Evolutionary conservation across 92 coral and sea anemone species (phyloP), one percentile per base, ranked within the genome.

Genomic region (Parazoanthus swiftii): DNA sequence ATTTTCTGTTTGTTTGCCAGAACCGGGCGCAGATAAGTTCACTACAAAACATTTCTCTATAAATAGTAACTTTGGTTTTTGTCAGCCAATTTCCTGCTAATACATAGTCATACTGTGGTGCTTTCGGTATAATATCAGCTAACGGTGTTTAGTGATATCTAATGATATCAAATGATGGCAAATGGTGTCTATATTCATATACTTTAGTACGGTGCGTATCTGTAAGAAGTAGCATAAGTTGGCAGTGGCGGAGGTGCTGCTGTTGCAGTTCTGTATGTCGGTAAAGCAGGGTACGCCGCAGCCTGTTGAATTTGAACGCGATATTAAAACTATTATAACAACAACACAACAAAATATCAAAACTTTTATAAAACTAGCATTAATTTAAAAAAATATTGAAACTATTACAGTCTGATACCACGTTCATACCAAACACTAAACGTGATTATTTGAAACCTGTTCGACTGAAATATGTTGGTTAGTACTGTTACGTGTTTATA

Each of bases 151-250:
- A 63, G 15, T 23, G 25, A 63, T 21, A 63, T 18, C 70, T 21
- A 63, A 18, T 63, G 70, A 63, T 63, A 63, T 63, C 70, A 76
- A 37, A 76, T 18, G 44, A n/a, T 76, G 43, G 84, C 74, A 74
- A 46, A 74, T 1, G 36, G 39, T 36, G 70, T 37, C 68, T 65
- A 63, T 43, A 26, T 44, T 29, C 23, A 48, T 76, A 25, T 25
- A 67, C 85, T 51, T 89, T 86, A 94, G 56, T 94, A 94, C 25
- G 98, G 98, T 68, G 95, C 92, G 71, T 94, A 94, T 91, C 98
- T 90, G 95, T 93, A 94, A 73, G 95, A 94, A 23, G 98, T 93
- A 42, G 93, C 93, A 85, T 94, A 94, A 46, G 91, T 92, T 39
- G 91, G 89, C 56, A 95, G 93, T 15, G 95, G 95, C 51, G 95